Evolutionary conservation across 1,140 invertebrate genomes (phyloP).

Genomic region (Myzus persicae): DNA sequence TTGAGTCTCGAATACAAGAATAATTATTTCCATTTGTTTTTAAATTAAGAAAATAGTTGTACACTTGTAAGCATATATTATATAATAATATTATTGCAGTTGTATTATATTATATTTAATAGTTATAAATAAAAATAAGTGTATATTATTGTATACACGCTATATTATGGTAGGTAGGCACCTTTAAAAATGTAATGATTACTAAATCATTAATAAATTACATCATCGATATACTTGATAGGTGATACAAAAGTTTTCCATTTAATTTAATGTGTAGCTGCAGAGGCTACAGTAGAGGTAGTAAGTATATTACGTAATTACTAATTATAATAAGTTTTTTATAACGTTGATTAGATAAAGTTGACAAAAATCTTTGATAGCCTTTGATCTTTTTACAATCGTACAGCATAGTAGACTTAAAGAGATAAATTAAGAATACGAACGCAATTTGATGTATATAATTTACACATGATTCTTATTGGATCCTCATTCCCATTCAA

Average conservation of each 20-base stretch:
- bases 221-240: background rate
- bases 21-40: too few relatives aligned
- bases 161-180: too few relatives aligned
- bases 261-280: background rate
- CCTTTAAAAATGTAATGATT: background rate
- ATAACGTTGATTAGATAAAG: background rate
- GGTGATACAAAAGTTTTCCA: background rate
- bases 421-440: background rate
- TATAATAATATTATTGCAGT: too few relatives aligned
- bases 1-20: too few relatives aligned
- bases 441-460: background rate
- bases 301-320: background rate
- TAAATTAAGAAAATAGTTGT: too few relatives aligned
- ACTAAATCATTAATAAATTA: background rate
- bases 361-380: slow-evolving; percentile 1
- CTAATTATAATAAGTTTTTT: too few relatives aligned
- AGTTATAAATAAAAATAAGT: too few relatives aligned
- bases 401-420: background rate
- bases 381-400: background rate
- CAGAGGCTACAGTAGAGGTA: background rate
- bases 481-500: background rate
- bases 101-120: too few relatives aligned
- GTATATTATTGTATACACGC: too few relatives aligned
- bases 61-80: too few relatives aligned
- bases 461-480: background rate